phyloP scores from a whole-genome alignment of 2,113 vertebrate genomes.

The Brachypteracias leptosomus region DNA sequence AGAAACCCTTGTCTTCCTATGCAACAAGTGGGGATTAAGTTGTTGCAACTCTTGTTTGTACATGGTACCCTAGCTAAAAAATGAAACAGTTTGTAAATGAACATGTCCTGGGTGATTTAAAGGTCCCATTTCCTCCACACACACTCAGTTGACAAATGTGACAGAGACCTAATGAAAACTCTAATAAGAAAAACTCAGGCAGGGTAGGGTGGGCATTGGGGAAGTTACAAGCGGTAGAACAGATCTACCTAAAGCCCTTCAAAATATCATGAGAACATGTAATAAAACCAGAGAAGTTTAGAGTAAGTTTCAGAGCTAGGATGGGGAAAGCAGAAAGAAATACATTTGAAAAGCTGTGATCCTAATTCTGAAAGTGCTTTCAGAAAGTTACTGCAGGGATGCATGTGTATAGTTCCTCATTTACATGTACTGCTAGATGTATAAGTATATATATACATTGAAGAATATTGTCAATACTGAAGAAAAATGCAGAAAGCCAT shows the following conservation, averaged over 20 bases:
- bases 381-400: not conserved
- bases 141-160: not conserved
- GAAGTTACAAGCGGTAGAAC: not conserved
- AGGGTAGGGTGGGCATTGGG: fast-evolving
- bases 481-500: not conserved
- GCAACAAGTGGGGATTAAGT: not conserved
- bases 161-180: not conserved
- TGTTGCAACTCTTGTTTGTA: not conserved
- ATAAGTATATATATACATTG: not conserved
- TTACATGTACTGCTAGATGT: not conserved
- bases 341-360: not conserved
- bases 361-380: not conserved
- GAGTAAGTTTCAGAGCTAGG: not conserved
- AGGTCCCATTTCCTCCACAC: not conserved
- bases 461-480: not conserved
- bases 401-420: not conserved
- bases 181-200: not conserved
- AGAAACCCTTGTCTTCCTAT: not conserved
- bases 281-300: not conserved
- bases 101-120: not conserved
- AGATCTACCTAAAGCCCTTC: not conserved
- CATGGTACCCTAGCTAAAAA: not conserved
- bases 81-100: fast-evolving
- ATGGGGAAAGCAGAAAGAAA: not conserved
- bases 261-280: not conserved